These are phyloP conservation scores for Zaprionus ornatus DNA, from an alignment of 1,140 invertebrate genomes.

Conservation along the genomic window DNA sequence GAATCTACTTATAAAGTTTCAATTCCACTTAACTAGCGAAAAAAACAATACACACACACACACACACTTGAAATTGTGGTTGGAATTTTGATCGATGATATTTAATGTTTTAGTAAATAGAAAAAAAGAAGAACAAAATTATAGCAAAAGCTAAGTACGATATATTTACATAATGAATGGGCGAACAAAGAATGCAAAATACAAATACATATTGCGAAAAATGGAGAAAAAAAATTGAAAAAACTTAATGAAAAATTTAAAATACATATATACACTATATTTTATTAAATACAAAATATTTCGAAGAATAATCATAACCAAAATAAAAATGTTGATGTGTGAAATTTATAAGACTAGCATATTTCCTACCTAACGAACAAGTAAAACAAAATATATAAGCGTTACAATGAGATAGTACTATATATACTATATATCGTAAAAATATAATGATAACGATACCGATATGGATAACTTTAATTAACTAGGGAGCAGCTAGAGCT, in stretches of 20 bases:
- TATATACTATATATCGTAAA: constrained; percentile 30
- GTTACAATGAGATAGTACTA: constrained; percentile 53
- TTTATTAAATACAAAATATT: constrained; percentile 79
- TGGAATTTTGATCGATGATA: constrained; percentile 55
- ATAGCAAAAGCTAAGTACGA: constrained; percentile 29
- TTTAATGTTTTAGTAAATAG: constrained; percentile 61
- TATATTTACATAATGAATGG: constrained; percentile 42
- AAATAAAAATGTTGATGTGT: constrained; percentile 79
- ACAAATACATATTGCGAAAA: constrained; percentile 56
- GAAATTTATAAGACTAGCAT: constrained; percentile 84
- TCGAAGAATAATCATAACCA: constrained; percentile 65
- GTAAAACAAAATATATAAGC: constrained; percentile 44
- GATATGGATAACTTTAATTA: constrained; percentile 43
- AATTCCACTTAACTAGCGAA: constrained; percentile 24
- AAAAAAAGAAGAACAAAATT: constrained; percentile 32
- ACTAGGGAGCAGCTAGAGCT: constrained; percentile 67
- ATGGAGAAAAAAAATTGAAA: neutral
- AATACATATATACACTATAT: constrained; percentile 62
- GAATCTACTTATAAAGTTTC: constrained; percentile 10
- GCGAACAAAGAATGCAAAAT: constrained; percentile 28
- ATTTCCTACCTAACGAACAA: constrained; percentile 76
- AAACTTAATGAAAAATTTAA: neutral
- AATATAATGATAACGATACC: neutral
- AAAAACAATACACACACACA: neutral
- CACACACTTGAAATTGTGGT: constrained; percentile 54